Evolutionary conservation across 2,888 invertebrate genomes (phyloP).

Genomic region (Resseliella maxima): DNA sequence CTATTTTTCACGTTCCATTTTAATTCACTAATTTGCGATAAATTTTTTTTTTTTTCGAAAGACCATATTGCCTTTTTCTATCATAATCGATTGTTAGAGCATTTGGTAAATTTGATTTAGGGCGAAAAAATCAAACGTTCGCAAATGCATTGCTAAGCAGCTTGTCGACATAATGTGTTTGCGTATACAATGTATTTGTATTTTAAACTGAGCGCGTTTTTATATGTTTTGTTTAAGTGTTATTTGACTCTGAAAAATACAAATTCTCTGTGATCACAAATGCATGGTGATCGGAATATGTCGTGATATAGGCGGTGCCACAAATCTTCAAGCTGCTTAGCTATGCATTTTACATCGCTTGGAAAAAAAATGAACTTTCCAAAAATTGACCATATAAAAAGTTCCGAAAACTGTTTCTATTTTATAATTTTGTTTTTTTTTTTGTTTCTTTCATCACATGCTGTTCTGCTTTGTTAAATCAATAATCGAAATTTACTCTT

Average conservation of each 20-base stretch:
- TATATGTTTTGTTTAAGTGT: too few species aligned
- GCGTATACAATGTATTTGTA: too few species aligned
- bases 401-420: background rate
- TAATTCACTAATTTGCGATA: background rate
- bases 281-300: too few species aligned
- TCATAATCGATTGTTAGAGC: background rate
- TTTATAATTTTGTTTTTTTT: background rate
- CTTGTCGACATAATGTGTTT: too few species aligned
- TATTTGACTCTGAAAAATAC: too few species aligned
- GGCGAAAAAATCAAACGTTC: background rate
- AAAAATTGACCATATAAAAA: constrained; percentile 24
- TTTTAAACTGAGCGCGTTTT: too few species aligned
- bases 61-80: constrained; percentile 3
- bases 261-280: too few species aligned
- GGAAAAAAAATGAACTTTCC: background rate
- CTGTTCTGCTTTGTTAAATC: background rate
- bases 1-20: background rate
- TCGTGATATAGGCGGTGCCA: too few species aligned
- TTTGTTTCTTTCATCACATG: background rate
- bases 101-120: constrained; percentile 14
- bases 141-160: too few species aligned
- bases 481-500: background rate
- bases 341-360: too few species aligned
- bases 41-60: background rate
- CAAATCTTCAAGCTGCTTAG: too few species aligned